These are phyloP conservation scores for Brachirus orientalis DNA, from an alignment of 2,113 vertebrate species.

Conservation along the genomic window DNA sequence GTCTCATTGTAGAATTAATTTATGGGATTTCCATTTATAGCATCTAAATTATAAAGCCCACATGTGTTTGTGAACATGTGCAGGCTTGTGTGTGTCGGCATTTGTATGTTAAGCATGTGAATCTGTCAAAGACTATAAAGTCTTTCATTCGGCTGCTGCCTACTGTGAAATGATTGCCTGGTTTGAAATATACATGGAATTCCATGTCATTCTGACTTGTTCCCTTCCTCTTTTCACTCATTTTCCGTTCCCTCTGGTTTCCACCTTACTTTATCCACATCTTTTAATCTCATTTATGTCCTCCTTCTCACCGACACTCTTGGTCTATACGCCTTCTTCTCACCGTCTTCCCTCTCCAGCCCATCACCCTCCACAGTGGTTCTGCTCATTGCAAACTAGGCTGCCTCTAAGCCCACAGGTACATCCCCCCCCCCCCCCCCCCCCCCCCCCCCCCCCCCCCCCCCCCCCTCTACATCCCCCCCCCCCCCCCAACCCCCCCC, in stretches of 20 bases:
- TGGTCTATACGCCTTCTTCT: not conserved
- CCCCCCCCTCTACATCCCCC: conserved; percentile 47
- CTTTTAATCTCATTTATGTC: conserved; percentile 1
- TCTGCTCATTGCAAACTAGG: conserved; percentile 64
- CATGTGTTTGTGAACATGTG: no score
- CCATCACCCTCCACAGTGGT: conserved; percentile 37
- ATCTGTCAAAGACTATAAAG: conserved; percentile 26
- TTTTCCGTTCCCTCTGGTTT: conserved; percentile 9
- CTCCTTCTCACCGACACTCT: no score
- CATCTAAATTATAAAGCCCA: no score
- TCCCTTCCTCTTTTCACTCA: no score
- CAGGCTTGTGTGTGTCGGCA: not conserved
- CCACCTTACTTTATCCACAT: conserved; percentile 12
- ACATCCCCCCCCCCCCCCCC: conserved; percentile 32
- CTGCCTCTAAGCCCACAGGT: conserved; percentile 78
- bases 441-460: conserved; percentile 23
- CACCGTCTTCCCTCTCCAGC: conserved; percentile 27
- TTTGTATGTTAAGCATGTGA: conserved; percentile 7
- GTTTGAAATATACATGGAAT: conserved; percentile 51
- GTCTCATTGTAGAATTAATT: no score
- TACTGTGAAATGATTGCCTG: no score
- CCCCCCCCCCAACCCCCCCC: no score
- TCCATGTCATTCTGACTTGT: conserved; percentile 60
- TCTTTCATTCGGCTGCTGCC: conserved; percentile 28
- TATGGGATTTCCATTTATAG: no score